Evolutionary conservation across 2,797 vertebrate genomes (phyloP), one percentile per base, ranked within the genome.

Genomic region (Knipowitschia caucasica): DNA sequence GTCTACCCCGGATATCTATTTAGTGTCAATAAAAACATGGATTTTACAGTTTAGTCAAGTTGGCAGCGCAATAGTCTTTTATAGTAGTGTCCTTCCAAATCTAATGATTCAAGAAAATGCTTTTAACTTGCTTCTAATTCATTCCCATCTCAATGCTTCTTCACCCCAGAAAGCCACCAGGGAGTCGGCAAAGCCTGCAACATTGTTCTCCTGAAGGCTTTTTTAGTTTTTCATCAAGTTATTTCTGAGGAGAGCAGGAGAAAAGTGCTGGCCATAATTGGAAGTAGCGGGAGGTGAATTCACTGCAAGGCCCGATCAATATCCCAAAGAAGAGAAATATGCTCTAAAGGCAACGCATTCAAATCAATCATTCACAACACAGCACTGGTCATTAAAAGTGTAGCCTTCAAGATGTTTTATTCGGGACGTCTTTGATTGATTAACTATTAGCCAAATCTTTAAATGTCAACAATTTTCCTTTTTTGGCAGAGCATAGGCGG

Each of bases 211-310:
- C 29, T 69, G 67, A 62, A 69, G 53, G 53, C 56, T 52, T 64
- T 65, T 46, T 59, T 35, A 55, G 39, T 63, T 72, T 64, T 73
- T 64, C 47, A 45, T 36, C 69, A 17, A 21, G 56, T 67, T 78
- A 68, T 75, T 78, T 78, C 63, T 81, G 66, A 74, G 69, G 55
- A 69, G 31, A 46, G 30, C 57, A 65, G 49, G 60, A 73, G 66
- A 76, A 43, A 74, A 77, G 56, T 7, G 26, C 27, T 50, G 50
- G 33, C 64, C 64, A 58, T 82, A 77, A 84, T 79, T 81, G 64
- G 58, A 75, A 72, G 54, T 62, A 75, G 70, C 64, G 24, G 76
- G 76, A 78, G 73, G 65, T 80, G 67, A 81, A 75, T 75, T 73
- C 64, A 54, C 66, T 54, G n/a, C 64, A 27, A 46, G 58, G 57